Base-by-base conservation (phyloP, 2,888 invertebrate genomes). In the Troides helena region DNA sequence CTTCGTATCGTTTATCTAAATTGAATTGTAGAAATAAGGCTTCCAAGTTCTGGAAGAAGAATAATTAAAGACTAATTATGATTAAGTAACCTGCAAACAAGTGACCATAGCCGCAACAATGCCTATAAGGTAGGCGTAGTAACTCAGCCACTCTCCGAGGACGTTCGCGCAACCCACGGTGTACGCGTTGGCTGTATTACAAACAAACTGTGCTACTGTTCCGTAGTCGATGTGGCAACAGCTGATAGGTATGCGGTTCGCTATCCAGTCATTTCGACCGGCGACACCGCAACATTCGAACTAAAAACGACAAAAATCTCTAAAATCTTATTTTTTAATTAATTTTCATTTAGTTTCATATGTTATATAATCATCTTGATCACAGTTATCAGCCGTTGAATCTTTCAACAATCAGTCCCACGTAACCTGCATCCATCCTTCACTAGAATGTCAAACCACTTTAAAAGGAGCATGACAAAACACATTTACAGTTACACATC, bases 251-350 rank as follows among this genome's bases (percentile, higher is more conserved):
- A 95, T 79, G 39, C 79, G 79, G 64, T 74, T 78, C 0, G 74
- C 69, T 0, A 65, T 43, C 94, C 95, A 96, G 77, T 96, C 95
- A 0, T 76, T 76, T 4, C 86, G 89, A 30, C 86, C 90, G 0
- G 76, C 71, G 0, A 94, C 92, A 4, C 96, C 96, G 78, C 96
- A 96, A 83, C 96, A 96, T 50, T 90, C 65, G 73, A 95, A 95
- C 94, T 96, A 14, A 43, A 8, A 17, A 46, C 12, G 21, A 21
- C 21, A n/a, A 21, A 65, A 17, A 12, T 64, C 3, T 3, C 5
- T 30, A 3, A 2, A 30, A 30, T 30, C 5, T 30, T 30, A 30
- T 30, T 30, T 30, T 3, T 30, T 30, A 30, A 30, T 30, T 30
- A 30, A 30, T 30, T 30, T 30, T 30, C 30, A 30, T 30, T 30